phyloP scores from a whole-genome alignment of 2,888 invertebrate species.

The Netelia inedita region DNA sequence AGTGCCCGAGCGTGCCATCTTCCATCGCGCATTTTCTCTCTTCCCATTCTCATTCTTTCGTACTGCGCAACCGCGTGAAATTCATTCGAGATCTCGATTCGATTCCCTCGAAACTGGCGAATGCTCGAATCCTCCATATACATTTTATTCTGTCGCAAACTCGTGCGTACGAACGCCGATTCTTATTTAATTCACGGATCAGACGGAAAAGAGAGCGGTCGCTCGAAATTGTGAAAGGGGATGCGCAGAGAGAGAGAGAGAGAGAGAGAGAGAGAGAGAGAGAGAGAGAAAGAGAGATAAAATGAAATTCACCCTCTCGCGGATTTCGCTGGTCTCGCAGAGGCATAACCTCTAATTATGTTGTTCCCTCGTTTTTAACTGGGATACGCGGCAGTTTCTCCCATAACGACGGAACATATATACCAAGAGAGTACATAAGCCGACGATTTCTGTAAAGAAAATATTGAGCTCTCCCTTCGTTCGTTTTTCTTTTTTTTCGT shows the following conservation, averaged over 20 bases:
- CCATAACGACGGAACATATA: slow-evolving; percentile 17
- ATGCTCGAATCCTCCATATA: background rate
- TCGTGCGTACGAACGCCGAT: slow-evolving; percentile 28
- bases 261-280: background rate
- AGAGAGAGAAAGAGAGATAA: slow-evolving; percentile 1
- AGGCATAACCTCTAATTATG: slow-evolving; percentile 51
- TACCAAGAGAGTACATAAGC: slow-evolving; percentile 40
- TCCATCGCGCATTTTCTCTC: background rate
- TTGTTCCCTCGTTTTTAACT: slow-evolving; percentile 56
- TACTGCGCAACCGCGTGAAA: slow-evolving; percentile 43
- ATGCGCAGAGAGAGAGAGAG: background rate
- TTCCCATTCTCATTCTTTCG: background rate
- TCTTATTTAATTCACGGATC: slow-evolving; percentile 58
- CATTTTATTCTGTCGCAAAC: slow-evolving; percentile 38
- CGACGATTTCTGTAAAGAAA: slow-evolving; percentile 56
- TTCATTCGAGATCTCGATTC: slow-evolving; percentile 37
- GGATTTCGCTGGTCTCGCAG: slow-evolving; percentile 21
- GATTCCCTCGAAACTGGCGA: background rate
- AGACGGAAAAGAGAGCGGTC: slow-evolving; percentile 38
- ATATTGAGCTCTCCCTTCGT: slow-evolving; percentile 39
- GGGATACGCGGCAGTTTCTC: slow-evolving; percentile 48
- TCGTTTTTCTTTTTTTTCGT: background rate
- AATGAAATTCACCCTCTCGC: slow-evolving; percentile 25
- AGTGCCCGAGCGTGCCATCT: slow-evolving; percentile 47
- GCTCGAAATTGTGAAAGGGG: no score